A percentile compares a stretch with the other conserved stretches of the same genome.
Conservation (phyloP, 1,140 invertebrate species). For the Amyelois transitella region DNA sequence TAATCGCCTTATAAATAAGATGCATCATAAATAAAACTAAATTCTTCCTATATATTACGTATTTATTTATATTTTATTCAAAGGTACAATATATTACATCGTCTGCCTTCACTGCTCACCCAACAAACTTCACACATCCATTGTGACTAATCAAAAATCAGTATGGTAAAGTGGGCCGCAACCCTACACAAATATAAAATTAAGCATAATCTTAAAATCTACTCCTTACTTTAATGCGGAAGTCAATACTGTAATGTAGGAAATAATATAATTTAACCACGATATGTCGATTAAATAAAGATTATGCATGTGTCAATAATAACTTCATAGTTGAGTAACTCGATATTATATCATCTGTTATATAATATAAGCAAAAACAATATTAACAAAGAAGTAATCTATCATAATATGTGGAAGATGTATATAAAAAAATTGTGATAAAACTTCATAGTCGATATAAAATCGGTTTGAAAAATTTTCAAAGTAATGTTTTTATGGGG, state of each 20-base stretch:
- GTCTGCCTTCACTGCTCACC: constrained; percentile 52
- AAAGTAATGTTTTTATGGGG: not conserved
- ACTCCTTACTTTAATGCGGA: constrained; percentile 59
- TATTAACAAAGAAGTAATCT: constrained; percentile 44
- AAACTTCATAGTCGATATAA: not conserved
- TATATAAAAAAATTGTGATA: constrained; percentile 7
- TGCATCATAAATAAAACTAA: constrained; percentile 34
- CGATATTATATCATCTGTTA: constrained; percentile 20
- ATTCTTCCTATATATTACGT: constrained; percentile 67
- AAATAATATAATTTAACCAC: constrained; percentile 61
- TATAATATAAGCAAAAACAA: constrained; percentile 42
- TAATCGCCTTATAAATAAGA: not conserved
- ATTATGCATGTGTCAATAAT: constrained; percentile 53
- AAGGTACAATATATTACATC: constrained; percentile 75
- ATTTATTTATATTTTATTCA: constrained; percentile 73
- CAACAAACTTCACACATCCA: constrained; percentile 51
- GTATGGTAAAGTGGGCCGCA: constrained; percentile 53
- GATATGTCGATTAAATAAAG: constrained; percentile 57
- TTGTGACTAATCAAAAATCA: constrained; percentile 63
- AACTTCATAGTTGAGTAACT: constrained; percentile 26
- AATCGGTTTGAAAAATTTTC: not conserved
- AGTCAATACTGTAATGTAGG: constrained; percentile 68
- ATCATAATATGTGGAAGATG: constrained; percentile 4
- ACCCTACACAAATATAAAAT: constrained; percentile 67
- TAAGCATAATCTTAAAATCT: constrained; percentile 62